These are phyloP conservation scores for Sus scrofa DNA, from an alignment of 2,113 vertebrate species.

Conservation along the genomic window DNA sequence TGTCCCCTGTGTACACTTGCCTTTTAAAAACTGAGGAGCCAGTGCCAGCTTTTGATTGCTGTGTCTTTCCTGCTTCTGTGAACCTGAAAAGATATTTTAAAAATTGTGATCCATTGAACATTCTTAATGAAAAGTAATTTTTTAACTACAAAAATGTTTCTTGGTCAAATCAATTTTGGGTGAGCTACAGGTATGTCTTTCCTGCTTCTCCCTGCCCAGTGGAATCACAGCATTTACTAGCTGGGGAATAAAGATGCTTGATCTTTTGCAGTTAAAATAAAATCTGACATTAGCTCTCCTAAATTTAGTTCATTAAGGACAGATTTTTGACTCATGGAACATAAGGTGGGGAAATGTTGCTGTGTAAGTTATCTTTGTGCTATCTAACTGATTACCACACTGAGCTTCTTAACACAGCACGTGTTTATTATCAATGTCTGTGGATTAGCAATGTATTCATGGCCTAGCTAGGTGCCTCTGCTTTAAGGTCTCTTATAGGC, in stretches of 20 bases:
- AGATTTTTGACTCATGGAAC: neutral
- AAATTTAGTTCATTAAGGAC: neutral
- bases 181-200: neutral
- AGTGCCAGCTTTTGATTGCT: neutral
- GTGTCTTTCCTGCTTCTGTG: neutral
- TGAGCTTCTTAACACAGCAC: neutral
- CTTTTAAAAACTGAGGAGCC: neutral
- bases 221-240: neutral
- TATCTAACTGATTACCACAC: neutral
- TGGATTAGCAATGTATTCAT: neutral
- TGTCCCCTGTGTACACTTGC: neutral
- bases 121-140: neutral
- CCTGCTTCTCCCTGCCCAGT: fast-evolving
- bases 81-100: slow-evolving; percentile 1
- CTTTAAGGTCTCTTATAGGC: neutral
- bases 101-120: neutral
- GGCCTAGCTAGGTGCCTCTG: neutral
- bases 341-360: neutral
- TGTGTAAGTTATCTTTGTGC: neutral
- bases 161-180: neutral
- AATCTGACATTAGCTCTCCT: neutral
- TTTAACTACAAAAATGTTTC: neutral
- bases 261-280: neutral
- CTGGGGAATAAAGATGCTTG: neutral
- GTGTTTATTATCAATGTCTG: neutral